Evolutionary conservation across 2,797 vertebrate species (phyloP).

Genomic region (Ptychobarbus kaznakovi): DNA sequence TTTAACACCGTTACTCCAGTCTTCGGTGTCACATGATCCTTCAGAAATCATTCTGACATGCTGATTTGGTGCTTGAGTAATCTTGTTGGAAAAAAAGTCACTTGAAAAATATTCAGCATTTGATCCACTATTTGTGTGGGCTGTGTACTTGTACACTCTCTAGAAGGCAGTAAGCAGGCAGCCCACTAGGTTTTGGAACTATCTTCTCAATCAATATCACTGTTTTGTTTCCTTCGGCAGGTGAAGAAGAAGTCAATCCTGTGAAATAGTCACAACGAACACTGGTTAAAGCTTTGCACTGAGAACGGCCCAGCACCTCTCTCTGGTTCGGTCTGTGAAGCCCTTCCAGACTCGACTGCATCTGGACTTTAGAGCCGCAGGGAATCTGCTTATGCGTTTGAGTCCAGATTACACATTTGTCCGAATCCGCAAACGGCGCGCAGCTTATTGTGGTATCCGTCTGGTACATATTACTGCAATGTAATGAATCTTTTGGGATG

Average conservation of each 20-base stretch:
- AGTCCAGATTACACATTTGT: slow-evolving; percentile 15
- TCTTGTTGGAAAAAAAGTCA: background rate
- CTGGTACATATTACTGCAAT: slow-evolving; percentile 42
- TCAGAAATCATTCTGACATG: background rate
- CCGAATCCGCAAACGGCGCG: background rate
- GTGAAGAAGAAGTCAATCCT: slow-evolving; percentile 44
- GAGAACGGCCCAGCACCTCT: slow-evolving; percentile 48
- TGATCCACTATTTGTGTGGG: background rate
- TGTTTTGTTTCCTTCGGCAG: slow-evolving; percentile 34
- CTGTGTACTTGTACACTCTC: background rate
- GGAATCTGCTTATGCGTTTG: background rate
- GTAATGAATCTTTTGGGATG: slow-evolving; percentile 34
- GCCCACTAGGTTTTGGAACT: background rate
- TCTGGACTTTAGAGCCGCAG: background rate
- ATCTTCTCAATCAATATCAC: background rate
- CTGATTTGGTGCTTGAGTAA: background rate
- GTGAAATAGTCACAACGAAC: slow-evolving; percentile 54
- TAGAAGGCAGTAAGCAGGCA: background rate
- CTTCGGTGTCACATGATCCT: background rate
- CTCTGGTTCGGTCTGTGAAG: slow-evolving; percentile 10
- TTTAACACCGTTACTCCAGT: background rate
- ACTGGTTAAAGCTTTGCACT: slow-evolving; percentile 64
- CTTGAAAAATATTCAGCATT: background rate
- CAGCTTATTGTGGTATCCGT: background rate
- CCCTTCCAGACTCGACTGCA: background rate